Conservation (phyloP, 2,888 invertebrate genomes). For the Leptopterna dolabrata region DNA sequence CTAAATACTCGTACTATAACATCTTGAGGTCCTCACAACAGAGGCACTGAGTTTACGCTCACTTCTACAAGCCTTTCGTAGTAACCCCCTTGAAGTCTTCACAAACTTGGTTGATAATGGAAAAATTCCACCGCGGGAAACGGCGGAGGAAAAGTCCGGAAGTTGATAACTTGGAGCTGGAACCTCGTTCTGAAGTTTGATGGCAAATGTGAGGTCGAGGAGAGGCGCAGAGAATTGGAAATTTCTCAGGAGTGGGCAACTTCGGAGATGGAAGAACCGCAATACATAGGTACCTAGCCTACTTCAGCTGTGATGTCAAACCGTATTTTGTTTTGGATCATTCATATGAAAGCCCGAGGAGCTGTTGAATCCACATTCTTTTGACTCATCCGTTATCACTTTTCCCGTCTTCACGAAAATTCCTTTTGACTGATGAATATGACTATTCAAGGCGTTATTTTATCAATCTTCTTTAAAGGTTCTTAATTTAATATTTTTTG, state of each 20-base stretch:
- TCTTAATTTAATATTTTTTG: too few species aligned
- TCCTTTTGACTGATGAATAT: too few species aligned
- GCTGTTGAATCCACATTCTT: background rate
- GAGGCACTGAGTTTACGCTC: background rate
- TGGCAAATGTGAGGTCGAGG: background rate
- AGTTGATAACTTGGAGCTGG: background rate
- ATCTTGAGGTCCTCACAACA: too few species aligned
- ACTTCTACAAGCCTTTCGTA: background rate
- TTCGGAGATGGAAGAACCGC: background rate
- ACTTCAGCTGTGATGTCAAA: background rate
- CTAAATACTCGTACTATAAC: too few species aligned
- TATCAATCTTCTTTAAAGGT: too few species aligned
- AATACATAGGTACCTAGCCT: too few species aligned
- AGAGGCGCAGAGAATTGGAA: background rate
- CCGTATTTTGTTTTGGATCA: background rate
- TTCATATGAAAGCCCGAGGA: background rate
- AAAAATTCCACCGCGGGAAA: background rate
- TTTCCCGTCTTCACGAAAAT: too few species aligned
- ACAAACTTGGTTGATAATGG: background rate
- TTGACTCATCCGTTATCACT: too few species aligned
- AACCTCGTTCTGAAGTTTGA: background rate
- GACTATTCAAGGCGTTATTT: too few species aligned
- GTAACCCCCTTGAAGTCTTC: background rate
- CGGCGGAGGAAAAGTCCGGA: background rate
- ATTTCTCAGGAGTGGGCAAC: background rate